Percentiles rank a stretch among this genome's conserved stretches.
Conservation (phyloP, 1,140 invertebrate species). For the Neotoxoptera formosana region DNA sequence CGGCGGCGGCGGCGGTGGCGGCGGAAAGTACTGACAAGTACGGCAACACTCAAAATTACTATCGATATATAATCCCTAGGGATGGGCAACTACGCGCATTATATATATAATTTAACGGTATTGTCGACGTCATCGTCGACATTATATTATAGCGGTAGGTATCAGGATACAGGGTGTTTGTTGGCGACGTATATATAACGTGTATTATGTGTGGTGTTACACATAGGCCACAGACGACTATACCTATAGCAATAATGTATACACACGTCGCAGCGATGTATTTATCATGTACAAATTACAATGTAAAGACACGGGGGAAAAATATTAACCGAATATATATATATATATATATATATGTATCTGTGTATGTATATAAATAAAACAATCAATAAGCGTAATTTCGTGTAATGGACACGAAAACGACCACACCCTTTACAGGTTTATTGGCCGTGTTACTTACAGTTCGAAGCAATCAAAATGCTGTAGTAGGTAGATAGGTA, state of each 20-base stretch:
- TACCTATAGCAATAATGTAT: neutral
- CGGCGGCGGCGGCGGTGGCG: neutral
- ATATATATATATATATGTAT: too few relatives aligned
- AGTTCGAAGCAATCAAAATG: slow-evolving; percentile 42
- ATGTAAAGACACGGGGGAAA: slow-evolving; percentile 3
- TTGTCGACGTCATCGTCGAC: neutral
- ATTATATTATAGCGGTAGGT: too few relatives aligned
- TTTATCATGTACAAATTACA: neutral
- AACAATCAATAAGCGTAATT: slow-evolving; percentile 58
- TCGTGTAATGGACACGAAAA: slow-evolving; percentile 54
- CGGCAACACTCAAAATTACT: slow-evolving; percentile 1
- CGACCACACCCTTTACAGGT: slow-evolving; percentile 56
- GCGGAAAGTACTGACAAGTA: neutral
- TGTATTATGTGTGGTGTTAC: neutral
- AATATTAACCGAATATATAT: slow-evolving; percentile 3
- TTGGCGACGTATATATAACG: neutral
- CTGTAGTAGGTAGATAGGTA: too few relatives aligned
- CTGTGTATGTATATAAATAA: slow-evolving; percentile 28
- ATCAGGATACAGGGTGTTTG: slow-evolving; percentile 17
- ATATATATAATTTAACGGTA: slow-evolving; percentile 4
- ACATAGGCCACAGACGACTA: neutral
- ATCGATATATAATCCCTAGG: neutral
- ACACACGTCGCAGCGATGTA: neutral
- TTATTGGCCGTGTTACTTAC: slow-evolving; percentile 51
- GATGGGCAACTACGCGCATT: neutral